Evolutionary conservation across 2,888 invertebrate species (phyloP).

Genomic region (Ectemnius cavifrons): DNA sequence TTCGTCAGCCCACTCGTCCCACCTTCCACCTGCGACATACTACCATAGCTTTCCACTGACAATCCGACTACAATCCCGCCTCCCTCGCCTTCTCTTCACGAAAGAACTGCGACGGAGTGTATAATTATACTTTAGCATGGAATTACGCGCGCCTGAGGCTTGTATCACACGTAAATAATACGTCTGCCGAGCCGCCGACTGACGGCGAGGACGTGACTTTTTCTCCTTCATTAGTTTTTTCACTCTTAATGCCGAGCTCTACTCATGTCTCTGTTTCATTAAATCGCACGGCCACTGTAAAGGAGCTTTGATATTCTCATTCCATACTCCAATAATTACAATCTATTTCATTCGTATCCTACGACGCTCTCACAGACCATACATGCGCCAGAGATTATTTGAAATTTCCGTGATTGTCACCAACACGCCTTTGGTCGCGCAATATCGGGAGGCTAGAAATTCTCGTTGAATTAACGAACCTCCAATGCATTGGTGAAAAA

Average conservation of each 20-base stretch:
- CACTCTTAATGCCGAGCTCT: background rate
- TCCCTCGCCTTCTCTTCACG: background rate
- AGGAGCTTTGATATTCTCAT: conserved; percentile 26
- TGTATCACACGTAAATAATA: conserved; percentile 24
- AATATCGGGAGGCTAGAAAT: conserved; percentile 35
- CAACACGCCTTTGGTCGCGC: background rate
- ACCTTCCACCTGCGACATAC: background rate
- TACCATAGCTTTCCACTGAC: background rate
- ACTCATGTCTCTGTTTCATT: conserved; percentile 16
- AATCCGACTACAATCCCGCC: background rate
- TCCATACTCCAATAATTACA: conserved; percentile 27
- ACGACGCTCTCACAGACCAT: too few relatives aligned
- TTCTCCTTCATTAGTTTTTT: background rate
- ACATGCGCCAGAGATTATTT: background rate
- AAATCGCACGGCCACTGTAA: conserved; percentile 3
- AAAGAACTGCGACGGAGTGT: background rate
- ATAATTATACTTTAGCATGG: background rate
- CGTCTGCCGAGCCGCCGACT: conserved; percentile 4
- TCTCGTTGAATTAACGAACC: conserved; percentile 42
- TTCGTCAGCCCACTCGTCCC: background rate
- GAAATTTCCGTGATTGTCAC: background rate
- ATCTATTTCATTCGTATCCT: conserved; percentile 6
- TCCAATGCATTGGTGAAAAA: conserved; percentile 14
- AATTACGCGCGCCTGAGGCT: conserved; percentile 16
- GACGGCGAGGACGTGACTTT: background rate